Percentiles rank a stretch among this genome's conserved stretches.
phyloP scores from a whole-genome alignment of 1,140 invertebrate genomes.

The Drosophila tristis region DNA sequence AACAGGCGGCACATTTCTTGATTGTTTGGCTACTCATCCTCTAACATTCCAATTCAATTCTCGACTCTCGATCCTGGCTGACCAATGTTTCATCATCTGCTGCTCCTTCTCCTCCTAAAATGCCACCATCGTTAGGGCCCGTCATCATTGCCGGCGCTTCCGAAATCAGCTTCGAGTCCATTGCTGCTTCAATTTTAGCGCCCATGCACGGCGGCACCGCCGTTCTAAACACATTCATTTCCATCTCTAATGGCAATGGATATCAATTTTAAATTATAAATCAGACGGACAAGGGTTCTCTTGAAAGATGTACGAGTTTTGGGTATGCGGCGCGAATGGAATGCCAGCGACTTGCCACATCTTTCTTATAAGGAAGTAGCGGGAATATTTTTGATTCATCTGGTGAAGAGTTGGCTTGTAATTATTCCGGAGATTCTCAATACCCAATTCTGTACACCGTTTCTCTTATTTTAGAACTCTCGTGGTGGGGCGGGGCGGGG shows the following conservation, averaged over 20 bases:
- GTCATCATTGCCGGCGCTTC: conserved; percentile 58
- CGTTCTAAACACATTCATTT: conserved; percentile 79
- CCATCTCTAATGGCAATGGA: conserved; percentile 68
- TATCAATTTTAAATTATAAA: conserved; percentile 18
- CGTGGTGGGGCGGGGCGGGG: too few relatives aligned
- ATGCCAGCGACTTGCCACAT: background rate
- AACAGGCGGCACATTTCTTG: conserved; percentile 44
- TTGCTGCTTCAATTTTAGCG: conserved; percentile 55
- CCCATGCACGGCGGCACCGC: conserved; percentile 75
- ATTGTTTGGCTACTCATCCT: conserved; percentile 67
- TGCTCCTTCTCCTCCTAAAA: conserved; percentile 33
- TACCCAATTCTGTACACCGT: too few relatives aligned
- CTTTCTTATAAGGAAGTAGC: too few relatives aligned
- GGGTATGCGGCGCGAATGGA: background rate
- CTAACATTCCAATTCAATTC: conserved; percentile 69
- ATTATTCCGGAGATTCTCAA: too few relatives aligned
- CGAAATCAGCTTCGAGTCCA: conserved; percentile 67
- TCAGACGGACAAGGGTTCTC: background rate
- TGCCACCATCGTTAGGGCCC: conserved; percentile 21
- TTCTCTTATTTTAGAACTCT: too few relatives aligned
- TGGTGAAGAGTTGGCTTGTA: too few relatives aligned
- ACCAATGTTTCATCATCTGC: conserved; percentile 16
- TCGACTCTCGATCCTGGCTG: conserved; percentile 5
- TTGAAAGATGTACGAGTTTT: background rate
- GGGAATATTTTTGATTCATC: too few relatives aligned